Evolutionary conservation across 2,888 invertebrate genomes (phyloP), one percentile per base, ranked within the genome.

Genomic region (Andrena flavipes): DNA sequence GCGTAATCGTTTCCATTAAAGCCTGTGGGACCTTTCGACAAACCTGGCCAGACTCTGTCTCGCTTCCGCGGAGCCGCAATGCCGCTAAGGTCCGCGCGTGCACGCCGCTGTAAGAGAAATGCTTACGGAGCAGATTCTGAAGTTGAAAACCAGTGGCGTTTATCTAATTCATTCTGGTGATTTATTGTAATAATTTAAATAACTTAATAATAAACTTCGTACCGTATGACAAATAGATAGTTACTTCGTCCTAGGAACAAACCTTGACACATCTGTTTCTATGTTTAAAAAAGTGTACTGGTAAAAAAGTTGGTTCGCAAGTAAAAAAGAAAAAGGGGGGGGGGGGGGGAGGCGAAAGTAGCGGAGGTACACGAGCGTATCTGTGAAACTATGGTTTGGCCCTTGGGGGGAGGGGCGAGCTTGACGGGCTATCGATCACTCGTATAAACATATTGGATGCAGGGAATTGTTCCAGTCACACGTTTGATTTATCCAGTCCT

Each of bases 171-270:
- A 49, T 73, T 72, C 42, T 33, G 16, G 23, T 56, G 72, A 63
- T 80, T 80, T 80, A 80, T 80, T 80, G 68, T 49, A 79, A 68
- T 80, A 78, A 79, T 79, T 80, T 80, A 79, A 79, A 78, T 71
- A 78, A 78, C 67, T 79, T 79, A 80, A 49, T 51, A 49, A 26
- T 72, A 62, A 80, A 30, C 56, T 78, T 68, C 35, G 23, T 49
- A 59, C 65, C 20, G 54, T 76, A 80, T 60, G 48, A 80, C 65
- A 80, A 79, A 79, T 35, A 64, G 48, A 60, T 51, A 30, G 26
- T 29, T 51, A 30, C 48, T 51, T 68, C 54, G 8, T 63, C 30
- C 20, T 68, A 80, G 72, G 56, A 68, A 68, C 62, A 78, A 72
- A 68, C 23, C 10, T 60, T 51, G 49, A 23, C 13, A 65, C 7